phyloP scores from a whole-genome alignment of 2,797 vertebrate species.

The Mionectes olivaceus region DNA sequence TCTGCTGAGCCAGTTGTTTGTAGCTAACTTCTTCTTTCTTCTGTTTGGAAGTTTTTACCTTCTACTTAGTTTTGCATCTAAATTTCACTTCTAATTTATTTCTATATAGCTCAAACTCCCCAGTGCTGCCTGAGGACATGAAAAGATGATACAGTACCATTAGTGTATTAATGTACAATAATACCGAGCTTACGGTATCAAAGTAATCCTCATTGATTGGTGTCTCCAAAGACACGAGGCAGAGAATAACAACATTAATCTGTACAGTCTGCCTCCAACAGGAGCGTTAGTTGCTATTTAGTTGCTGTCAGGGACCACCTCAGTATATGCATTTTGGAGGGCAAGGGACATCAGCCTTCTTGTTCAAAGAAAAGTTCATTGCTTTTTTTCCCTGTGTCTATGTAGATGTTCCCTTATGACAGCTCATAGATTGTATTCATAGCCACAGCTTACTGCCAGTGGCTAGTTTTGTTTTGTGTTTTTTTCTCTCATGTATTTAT shows the following conservation, averaged over 20 bases:
- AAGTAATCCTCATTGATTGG: conserved; percentile 67
- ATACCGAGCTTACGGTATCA: conserved; percentile 34
- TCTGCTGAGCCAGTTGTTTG: neutral
- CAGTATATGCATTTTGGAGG: neutral
- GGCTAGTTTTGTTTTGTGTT: rapidly evolving
- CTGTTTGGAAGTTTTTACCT: conserved; percentile 10
- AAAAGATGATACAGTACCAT: conserved; percentile 60
- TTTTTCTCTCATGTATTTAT: neutral
- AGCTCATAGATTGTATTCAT: neutral
- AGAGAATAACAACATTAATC: conserved; percentile 20
- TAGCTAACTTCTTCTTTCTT: neutral
- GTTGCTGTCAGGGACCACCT: neutral
- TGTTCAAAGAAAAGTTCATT: neutral
- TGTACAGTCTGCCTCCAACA: conserved; percentile 24
- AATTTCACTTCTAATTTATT: conserved; percentile 71
- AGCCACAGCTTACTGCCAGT: neutral
- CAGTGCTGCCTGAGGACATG: conserved; percentile 54
- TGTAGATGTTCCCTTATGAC: neutral
- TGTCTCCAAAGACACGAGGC: conserved; percentile 37
- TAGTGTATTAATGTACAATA: conserved; percentile 66
- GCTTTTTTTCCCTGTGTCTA: neutral
- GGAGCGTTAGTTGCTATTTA: neutral
- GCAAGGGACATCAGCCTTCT: neutral
- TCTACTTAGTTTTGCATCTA: conserved; percentile 45
- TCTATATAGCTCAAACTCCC: conserved; percentile 27